Percentiles rank a stretch among this genome's conserved stretches.
Conservation (phyloP, 2,113 vertebrate species). For the Salvelinus namaycush region DNA sequence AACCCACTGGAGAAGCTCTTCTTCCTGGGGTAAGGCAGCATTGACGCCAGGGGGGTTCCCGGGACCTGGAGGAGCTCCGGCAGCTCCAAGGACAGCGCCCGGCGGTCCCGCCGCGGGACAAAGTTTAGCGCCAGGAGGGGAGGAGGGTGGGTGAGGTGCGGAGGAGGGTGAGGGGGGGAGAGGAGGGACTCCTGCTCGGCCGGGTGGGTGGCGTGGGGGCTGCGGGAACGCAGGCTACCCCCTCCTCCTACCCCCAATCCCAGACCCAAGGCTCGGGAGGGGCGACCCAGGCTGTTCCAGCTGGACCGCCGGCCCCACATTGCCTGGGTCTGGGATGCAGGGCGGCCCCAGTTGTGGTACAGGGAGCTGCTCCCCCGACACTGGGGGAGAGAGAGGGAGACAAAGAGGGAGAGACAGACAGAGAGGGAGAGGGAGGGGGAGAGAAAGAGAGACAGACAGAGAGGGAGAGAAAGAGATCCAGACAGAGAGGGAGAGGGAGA, state of each 20-base stretch:
- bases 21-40: conserved; percentile 58
- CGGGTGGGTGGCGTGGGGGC: conserved; percentile 70
- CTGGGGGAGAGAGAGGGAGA: conserved; percentile 63
- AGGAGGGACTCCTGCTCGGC: conserved; percentile 89
- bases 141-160: conserved; percentile 58
- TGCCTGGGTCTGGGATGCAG: conserved; percentile 68
- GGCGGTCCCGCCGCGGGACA: conserved; percentile 87
- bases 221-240: conserved; percentile 73
- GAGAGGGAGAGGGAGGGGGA: neutral
- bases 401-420: neutral
- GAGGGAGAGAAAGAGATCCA: neutral
- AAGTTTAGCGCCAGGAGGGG: conserved; percentile 71
- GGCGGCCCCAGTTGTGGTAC: conserved; percentile 87
- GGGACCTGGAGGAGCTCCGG: conserved; percentile 77
- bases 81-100: conserved; percentile 88
- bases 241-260: conserved; percentile 47
- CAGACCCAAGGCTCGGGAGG: conserved; percentile 67
- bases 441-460: neutral
- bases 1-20: conserved; percentile 51
- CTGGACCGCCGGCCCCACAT: conserved; percentile 90
- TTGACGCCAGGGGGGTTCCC: conserved; percentile 66
- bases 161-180: conserved; percentile 66
- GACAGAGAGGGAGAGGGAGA: neutral
- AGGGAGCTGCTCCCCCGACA: conserved; percentile 82
- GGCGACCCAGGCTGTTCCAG: conserved; percentile 86